These are phyloP conservation scores for Dendrolimus houi DNA, from an alignment of 2,888 invertebrate species.

Conservation along the genomic window DNA sequence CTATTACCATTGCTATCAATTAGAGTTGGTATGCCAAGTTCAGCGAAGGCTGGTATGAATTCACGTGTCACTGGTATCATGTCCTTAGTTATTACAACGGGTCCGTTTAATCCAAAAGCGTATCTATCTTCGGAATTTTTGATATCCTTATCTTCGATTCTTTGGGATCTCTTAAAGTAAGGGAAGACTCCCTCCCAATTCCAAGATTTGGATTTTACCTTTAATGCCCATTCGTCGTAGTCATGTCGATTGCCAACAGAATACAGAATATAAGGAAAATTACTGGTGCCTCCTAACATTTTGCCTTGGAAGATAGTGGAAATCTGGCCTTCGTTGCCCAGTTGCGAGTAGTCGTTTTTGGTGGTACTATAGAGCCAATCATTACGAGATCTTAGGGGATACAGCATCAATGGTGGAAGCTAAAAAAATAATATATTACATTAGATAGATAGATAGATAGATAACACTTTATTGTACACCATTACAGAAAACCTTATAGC, in stretches of 20 bases:
- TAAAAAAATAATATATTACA: constrained; percentile 11
- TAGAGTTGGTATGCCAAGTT: constrained; percentile 44
- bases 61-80: constrained; percentile 7
- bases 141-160: constrained; percentile 13
- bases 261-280: constrained; percentile 13
- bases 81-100: constrained; percentile 25
- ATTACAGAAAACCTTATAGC: too few relatives aligned
- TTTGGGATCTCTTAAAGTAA: constrained; percentile 35
- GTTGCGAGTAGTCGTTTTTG: constrained; percentile 6
- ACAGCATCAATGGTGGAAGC: constrained; percentile 19
- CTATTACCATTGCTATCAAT: constrained; percentile 27
- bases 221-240: constrained; percentile 28
- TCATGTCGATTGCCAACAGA: constrained; percentile 21
- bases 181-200: constrained; percentile 26
- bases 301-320: constrained; percentile 17
- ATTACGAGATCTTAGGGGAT: constrained; percentile 10
- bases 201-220: constrained; percentile 24
- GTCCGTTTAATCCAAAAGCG: constrained; percentile 22
- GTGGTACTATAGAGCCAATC: constrained; percentile 20
- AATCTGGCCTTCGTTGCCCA: constrained; percentile 10
- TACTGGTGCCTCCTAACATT: constrained; percentile 21
- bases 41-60: constrained; percentile 36
- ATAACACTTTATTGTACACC: too few relatives aligned
- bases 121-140: constrained; percentile 12
- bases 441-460: too few relatives aligned